Base-by-base conservation (phyloP, 2,888 invertebrate genomes). In the Stenodema calcarata region DNA sequence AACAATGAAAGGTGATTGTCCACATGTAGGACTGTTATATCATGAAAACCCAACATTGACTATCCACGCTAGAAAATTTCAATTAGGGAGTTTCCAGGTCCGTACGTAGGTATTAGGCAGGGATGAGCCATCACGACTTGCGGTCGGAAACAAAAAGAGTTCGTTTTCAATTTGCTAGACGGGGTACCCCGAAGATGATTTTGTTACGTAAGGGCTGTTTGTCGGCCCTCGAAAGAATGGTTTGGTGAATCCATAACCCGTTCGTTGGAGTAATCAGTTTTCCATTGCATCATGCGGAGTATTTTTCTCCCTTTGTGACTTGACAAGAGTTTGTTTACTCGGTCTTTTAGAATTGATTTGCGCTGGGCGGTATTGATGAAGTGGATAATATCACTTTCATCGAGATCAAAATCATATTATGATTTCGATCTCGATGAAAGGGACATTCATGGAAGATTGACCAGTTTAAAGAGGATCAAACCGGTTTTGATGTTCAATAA, bases 121-220 rank as follows among this genome's bases (percentile, higher is more conserved):
- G n/a, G 73, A 41, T 41, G 73, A 41, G n/a, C 18, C n/a, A 30
- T 75, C 73, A 75, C 73, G 73, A 75, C 73, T 75, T 75, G 73
- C 41, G 73, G 73, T 75, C 73, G 35, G 16, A 75, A 75, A 75
- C 73, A 75, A 75, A 18, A 75, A 41, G 41, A 75, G 73, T 75
- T 75, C 41, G 73, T 30, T 75, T 75, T 41, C 73, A 75, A 75
- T 75, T 75, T 75, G 30, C 73, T 62, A 62, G 73, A 35, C 73
- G 73, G 35, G 28, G 30, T 28, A 14, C n/a, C 73, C 41, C 0
- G 4, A 35, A 30, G 35, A 30, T n/a, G 35, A 30, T 18, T 62
- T 62, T 23, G 62, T 62, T 62, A 62, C 62, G 62, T 62, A 62
- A 62, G 18, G 54, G 62, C 62, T 62, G 23, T 62, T 44, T 23